A percentile compares a stretch with the other conserved stretches of the same genome.
These are phyloP conservation scores for Ichneumoninae sp. DNA, from an alignment of 2,888 invertebrate genomes.

Conservation along the genomic window DNA sequence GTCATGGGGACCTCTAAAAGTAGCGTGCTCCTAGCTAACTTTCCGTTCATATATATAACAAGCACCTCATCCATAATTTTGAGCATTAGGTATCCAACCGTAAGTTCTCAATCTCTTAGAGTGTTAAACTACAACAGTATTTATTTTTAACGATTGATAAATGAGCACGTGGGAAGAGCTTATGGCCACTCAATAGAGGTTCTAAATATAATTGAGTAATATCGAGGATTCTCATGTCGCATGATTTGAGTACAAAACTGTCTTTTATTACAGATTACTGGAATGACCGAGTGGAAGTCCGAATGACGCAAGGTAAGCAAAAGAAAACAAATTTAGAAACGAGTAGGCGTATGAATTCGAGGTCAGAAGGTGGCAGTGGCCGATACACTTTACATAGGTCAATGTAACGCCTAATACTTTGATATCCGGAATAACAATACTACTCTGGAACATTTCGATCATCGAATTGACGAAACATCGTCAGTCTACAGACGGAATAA, in stretches of 20 bases:
- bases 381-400: slow-evolving; percentile 56
- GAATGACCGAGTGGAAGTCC: slow-evolving; percentile 8
- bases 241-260: slow-evolving; percentile 6
- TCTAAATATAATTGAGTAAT: slow-evolving; percentile 15
- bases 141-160: slow-evolving; percentile 35
- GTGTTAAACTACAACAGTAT: slow-evolving; percentile 27
- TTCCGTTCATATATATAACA: slow-evolving; percentile 8
- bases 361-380: slow-evolving; percentile 61
- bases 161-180: slow-evolving; percentile 39
- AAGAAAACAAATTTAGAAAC: slow-evolving; percentile 21
- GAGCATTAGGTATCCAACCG: slow-evolving; percentile 45
- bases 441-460: slow-evolving; percentile 12
- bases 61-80: slow-evolving; percentile 56
- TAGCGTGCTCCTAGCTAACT: background rate
- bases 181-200: slow-evolving; percentile 38
- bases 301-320: background rate
- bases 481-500: slow-evolving; percentile 32
- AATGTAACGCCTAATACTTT: slow-evolving; percentile 38
- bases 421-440: slow-evolving; percentile 37
- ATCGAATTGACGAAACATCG: slow-evolving; percentile 13
- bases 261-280: slow-evolving; percentile 12
- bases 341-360: slow-evolving; percentile 35
- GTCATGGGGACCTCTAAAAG: slow-evolving; percentile 7
- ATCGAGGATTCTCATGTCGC: background rate
- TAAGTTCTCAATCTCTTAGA: slow-evolving; percentile 3